Percentiles rank a stretch among this genome's conserved stretches.
phyloP scores from a whole-genome alignment of 2,113 vertebrate genomes.

The Mastomys coucha region DNA sequence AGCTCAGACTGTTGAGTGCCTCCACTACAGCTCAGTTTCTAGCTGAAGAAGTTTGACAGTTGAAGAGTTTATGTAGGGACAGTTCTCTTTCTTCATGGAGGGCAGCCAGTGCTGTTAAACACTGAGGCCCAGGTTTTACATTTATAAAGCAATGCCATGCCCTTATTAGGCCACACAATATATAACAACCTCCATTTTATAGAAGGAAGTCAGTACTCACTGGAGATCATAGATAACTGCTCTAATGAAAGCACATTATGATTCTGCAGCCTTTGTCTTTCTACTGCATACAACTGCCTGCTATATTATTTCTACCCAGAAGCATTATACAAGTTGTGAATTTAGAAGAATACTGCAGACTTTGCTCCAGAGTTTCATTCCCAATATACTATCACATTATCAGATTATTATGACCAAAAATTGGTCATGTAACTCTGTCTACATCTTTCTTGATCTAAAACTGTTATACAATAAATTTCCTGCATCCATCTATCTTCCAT shows the following conservation, averaged over 20 bases:
- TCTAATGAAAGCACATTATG: background rate
- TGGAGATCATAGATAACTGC: background rate
- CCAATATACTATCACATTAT: slow-evolving; percentile 35
- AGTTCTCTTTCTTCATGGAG: background rate
- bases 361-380: background rate
- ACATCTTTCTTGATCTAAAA: background rate
- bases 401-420: background rate
- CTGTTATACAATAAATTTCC: background rate
- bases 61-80: background rate
- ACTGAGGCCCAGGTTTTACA: background rate
- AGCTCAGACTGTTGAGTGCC: background rate
- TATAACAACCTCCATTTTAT: background rate
- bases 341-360: slow-evolving; percentile 34
- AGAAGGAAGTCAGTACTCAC: background rate
- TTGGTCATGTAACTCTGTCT: background rate
- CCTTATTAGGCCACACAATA: background rate
- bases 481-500: background rate
- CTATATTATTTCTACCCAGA: background rate
- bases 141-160: background rate
- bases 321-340: slow-evolving; percentile 1
- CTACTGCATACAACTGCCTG: background rate
- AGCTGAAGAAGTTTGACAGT: background rate
- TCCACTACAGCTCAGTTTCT: background rate
- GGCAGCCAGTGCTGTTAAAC: too few relatives aligned
- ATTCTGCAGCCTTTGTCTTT: slow-evolving; percentile 2